phyloP scores from a whole-genome alignment of 2,113 vertebrate genomes.

The Pelodiscus sinensis region DNA sequence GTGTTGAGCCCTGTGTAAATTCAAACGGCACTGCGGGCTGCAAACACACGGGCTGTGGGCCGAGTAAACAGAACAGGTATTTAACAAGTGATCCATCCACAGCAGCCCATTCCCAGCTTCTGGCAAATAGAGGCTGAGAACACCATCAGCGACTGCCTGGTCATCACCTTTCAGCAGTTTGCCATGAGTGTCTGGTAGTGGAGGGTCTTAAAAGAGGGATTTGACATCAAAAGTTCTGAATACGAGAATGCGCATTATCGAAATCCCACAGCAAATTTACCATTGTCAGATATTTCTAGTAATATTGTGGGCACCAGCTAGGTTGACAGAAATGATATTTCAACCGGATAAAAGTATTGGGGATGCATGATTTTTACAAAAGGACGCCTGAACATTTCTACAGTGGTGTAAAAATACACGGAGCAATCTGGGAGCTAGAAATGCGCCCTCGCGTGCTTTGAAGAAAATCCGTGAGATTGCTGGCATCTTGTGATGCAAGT shows the following conservation, averaged over 20 bases:
- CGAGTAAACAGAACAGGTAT: no score
- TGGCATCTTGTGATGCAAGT: rapidly evolving
- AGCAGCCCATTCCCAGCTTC: no score
- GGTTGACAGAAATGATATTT: background rate
- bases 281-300: background rate
- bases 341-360: background rate
- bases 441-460: background rate
- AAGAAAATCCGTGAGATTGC: background rate
- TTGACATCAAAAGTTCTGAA: background rate
- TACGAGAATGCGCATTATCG: background rate
- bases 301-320: rapidly evolving
- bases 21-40: no score
- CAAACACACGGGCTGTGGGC: no score
- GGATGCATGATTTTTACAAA: background rate
- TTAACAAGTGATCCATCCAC: no score
- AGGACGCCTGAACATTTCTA: background rate
- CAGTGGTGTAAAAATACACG: rapidly evolving
- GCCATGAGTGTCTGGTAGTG: background rate
- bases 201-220: background rate
- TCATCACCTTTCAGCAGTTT: background rate
- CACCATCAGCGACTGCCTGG: background rate
- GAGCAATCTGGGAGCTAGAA: background rate
- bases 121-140: no score
- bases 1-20: no score
- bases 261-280: background rate